These are phyloP conservation scores for Gila robusta DNA, from an alignment of 2,797 vertebrate genomes.

Conservation along the genomic window DNA sequence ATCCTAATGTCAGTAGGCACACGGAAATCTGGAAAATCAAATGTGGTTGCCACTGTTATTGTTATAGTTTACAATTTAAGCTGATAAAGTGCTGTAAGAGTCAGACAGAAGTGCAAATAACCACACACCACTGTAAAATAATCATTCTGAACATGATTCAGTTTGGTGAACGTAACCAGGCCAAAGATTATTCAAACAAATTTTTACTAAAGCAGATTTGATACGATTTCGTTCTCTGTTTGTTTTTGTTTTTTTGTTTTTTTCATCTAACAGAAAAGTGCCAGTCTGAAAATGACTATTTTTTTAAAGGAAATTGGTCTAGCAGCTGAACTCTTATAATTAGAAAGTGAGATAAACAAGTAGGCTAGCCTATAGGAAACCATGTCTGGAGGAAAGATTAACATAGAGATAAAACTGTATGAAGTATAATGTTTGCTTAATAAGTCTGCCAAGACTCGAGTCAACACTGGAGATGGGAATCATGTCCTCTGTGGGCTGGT, in stretches of 20 bases:
- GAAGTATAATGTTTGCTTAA: not conserved
- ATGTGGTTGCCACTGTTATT: not conserved
- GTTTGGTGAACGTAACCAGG: not conserved
- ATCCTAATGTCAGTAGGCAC: not conserved
- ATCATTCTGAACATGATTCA: not conserved
- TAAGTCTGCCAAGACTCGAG: not conserved
- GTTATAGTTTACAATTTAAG: not conserved
- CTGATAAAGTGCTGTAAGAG: not conserved
- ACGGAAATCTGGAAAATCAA: not conserved
- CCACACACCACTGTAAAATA: not conserved
- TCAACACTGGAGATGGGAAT: not conserved
- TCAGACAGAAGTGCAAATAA: not conserved
- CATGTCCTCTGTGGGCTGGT: not conserved
- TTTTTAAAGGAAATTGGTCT: not conserved
- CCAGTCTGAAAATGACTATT: no score
- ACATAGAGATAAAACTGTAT: not conserved
- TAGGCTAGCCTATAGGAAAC: not conserved
- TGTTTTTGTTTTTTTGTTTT: not conserved
- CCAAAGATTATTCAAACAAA: not conserved
- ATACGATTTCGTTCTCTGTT: not conserved
- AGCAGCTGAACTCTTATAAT: not conserved
- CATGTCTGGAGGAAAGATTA: not conserved
- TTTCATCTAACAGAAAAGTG: not conserved
- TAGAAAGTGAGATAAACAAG: not conserved
- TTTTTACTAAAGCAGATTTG: no score